These are phyloP conservation scores for Congeria kusceri DNA, from an alignment of 2,888 invertebrate species.

Conservation along the genomic window DNA sequence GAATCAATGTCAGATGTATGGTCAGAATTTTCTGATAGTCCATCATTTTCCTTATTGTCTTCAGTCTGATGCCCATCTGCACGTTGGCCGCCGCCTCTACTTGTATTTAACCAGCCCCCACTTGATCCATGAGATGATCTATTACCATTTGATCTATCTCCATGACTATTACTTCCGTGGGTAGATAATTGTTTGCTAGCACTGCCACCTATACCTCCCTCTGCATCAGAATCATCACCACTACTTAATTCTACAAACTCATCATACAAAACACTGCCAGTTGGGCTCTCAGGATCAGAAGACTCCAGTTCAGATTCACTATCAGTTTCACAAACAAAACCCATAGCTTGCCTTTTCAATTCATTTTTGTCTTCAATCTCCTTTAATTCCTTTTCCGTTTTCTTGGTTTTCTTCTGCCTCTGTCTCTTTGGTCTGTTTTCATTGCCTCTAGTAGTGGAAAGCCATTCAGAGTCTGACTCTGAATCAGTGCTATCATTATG, in stretches of 20 bases:
- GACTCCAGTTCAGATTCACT: conserved; percentile 49
- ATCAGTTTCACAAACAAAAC: conserved; percentile 54
- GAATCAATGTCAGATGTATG: not conserved
- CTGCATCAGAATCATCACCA: conserved; percentile 38
- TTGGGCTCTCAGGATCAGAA: conserved; percentile 29
- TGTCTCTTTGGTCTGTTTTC: conserved; percentile 4
- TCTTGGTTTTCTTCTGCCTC: not conserved
- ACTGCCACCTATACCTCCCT: conserved; percentile 13
- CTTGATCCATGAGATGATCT: not conserved
- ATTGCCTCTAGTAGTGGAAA: conserved; percentile 9
- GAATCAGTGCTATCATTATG: conserved; percentile 2
- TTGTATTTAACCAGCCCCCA: conserved; percentile 21
- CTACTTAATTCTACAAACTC: conserved; percentile 52
- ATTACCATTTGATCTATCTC: not conserved
- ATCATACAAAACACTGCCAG: conserved; percentile 48
- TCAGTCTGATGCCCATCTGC: not conserved
- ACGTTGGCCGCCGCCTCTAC: not conserved
- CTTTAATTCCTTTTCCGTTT: not conserved
- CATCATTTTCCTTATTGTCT: not conserved
- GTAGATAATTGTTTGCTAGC: conserved; percentile 1
- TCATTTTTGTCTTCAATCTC: conserved; percentile 45
- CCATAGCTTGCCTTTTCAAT: conserved; percentile 50
- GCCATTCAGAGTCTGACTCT: conserved; percentile 16
- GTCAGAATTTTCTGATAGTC: not conserved
- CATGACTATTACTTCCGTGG: too few relatives aligned